These are phyloP conservation scores for Distichodus sexfasciatus DNA, from an alignment of 2,797 vertebrate species.

Conservation along the genomic window DNA sequence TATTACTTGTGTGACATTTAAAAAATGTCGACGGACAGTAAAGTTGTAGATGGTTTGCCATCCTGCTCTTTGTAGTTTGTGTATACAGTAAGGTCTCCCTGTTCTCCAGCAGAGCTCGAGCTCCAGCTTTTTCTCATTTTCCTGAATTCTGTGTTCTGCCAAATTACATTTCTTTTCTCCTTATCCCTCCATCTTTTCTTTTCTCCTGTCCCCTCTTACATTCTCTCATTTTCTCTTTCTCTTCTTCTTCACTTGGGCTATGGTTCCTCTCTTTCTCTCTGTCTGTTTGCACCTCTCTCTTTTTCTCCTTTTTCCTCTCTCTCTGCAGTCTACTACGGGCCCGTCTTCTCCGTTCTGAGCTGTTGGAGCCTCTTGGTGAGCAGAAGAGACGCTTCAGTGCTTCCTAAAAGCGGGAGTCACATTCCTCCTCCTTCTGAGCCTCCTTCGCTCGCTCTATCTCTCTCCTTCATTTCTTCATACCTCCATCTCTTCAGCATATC, in stretches of 20 bases:
- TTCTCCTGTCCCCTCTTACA: not conserved
- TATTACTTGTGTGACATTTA: too few species aligned
- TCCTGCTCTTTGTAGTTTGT: not conserved
- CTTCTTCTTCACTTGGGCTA: conserved; percentile 54
- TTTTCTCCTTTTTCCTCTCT: conserved; percentile 63
- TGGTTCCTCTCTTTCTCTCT: conserved; percentile 59
- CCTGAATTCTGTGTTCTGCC: not conserved
- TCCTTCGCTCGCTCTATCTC: conserved; percentile 23
- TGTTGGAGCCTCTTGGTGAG: conserved; percentile 79
- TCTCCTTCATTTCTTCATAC: conserved; percentile 30
- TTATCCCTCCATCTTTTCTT: not conserved
- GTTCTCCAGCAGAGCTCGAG: not conserved
- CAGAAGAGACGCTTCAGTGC: conserved; percentile 86
- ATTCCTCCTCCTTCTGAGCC: conserved; percentile 64
- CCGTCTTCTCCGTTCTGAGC: conserved; percentile 87
- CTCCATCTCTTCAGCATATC: conserved; percentile 17
- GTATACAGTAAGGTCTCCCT: not conserved
- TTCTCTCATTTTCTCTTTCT: conserved; percentile 28
- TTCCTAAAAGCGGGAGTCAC: conserved; percentile 83
- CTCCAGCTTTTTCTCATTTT: not conserved
- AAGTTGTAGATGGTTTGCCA: not conserved
- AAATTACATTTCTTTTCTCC: not conserved
- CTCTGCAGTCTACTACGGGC: conserved; percentile 90
- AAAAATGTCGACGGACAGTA: too few species aligned
- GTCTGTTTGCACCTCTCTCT: conserved; percentile 58